phyloP scores from a whole-genome alignment of 2,797 vertebrate genomes.

The Mus spretus region DNA sequence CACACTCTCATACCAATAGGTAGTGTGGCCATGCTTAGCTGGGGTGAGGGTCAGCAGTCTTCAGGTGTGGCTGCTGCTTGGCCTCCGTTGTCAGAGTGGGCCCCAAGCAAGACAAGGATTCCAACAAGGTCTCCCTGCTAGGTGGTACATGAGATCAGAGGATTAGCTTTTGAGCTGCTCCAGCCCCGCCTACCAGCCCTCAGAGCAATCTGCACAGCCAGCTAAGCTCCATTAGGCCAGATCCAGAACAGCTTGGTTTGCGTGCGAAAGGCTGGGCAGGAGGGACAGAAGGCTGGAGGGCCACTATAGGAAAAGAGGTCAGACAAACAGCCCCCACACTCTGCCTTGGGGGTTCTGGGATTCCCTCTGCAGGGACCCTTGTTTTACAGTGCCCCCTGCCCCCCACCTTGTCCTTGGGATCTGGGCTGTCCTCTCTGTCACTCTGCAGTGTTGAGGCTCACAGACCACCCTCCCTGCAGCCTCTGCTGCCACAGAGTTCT shows the following conservation, averaged over 20 bases:
- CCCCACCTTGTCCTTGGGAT: rapidly evolving
- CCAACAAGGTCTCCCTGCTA: neutral
- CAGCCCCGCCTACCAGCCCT: neutral
- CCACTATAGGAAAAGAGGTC: neutral
- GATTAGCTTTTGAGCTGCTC: neutral
- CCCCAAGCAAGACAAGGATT: neutral
- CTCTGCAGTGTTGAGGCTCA: neutral
- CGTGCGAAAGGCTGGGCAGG: neutral
- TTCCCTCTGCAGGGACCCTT: neutral
- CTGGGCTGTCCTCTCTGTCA: neutral
- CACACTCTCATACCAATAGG: rapidly evolving
- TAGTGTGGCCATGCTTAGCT: too few relatives aligned
- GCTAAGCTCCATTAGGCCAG: slow-evolving; percentile 55
- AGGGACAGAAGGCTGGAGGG: neutral
- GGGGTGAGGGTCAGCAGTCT: neutral
- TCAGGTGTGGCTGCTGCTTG: neutral
- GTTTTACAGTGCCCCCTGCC: neutral
- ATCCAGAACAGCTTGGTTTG: neutral
- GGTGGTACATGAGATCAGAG: neutral
- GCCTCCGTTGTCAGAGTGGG: neutral
- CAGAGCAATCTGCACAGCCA: slow-evolving; percentile 51
- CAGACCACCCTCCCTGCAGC: rapidly evolving
- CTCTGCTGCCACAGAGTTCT: neutral
- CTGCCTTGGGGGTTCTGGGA: neutral
- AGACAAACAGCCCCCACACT: neutral